Percentiles rank a stretch among this genome's conserved stretches.
phyloP scores from a whole-genome alignment of 2,113 vertebrate genomes.

The Ceyx melanurus region DNA sequence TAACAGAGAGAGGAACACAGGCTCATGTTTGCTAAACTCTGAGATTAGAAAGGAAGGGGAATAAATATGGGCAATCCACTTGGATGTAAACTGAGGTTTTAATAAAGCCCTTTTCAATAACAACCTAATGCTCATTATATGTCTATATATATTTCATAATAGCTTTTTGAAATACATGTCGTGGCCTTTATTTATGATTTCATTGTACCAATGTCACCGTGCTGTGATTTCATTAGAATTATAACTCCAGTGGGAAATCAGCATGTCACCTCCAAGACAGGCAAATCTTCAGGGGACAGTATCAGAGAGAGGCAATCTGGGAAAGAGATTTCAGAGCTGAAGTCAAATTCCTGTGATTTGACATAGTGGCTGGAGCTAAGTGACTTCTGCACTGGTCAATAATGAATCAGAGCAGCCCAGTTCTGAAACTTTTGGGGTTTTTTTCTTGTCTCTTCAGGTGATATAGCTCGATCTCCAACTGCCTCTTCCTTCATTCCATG shows the following conservation, averaged over 20 bases:
- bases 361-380: neutral
- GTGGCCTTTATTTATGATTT: slow-evolving; percentile 41
- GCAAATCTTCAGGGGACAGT: neutral
- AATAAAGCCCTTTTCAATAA: neutral
- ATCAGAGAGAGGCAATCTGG: neutral
- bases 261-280: slow-evolving; percentile 8
- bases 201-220: neutral
- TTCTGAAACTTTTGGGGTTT: neutral
- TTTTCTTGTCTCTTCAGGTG: neutral
- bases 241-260: neutral
- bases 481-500: neutral
- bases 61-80: neutral
- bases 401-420: neutral
- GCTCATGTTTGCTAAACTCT: neutral
- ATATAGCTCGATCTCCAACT: neutral
- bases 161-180: slow-evolving; percentile 7
- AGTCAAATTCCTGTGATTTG: neutral
- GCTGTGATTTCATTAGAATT: neutral
- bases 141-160: neutral
- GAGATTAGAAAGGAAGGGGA: neutral
- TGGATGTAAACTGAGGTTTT: neutral
- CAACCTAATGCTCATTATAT: neutral
- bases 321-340: slow-evolving; percentile 8
- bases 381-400: neutral
- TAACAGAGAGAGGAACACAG: neutral